Evolutionary conservation across 1,140 invertebrate genomes (phyloP).

Genomic region (Papilio aristodemus): DNA sequence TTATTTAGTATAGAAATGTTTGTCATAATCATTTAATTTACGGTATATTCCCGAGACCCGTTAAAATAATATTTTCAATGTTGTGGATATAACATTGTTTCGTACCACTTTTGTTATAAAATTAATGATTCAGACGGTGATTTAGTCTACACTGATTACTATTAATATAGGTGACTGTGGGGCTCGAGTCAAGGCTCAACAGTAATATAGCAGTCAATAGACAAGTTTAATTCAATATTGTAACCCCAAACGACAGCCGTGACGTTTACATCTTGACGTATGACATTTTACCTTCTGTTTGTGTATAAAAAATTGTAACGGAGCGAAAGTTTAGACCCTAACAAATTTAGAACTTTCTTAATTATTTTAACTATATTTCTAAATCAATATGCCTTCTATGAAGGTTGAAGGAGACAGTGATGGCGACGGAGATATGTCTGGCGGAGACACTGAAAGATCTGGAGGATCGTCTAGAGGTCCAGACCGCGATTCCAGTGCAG

Average conservation of each 20-base stretch:
- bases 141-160: too few species aligned
- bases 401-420: slow-evolving; percentile 82
- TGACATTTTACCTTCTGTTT: slow-evolving; percentile 38
- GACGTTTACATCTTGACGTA: slow-evolving; percentile 34
- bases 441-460: slow-evolving; percentile 83
- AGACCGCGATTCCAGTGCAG: slow-evolving; percentile 86
- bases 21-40: too few species aligned
- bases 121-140: too few species aligned
- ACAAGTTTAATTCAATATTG: not conserved
- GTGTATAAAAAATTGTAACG: slow-evolving; percentile 19
- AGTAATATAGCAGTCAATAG: too few species aligned
- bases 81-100: too few species aligned
- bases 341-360: not conserved
- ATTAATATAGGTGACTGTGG: too few species aligned
- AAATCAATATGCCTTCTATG: slow-evolving; percentile 75
- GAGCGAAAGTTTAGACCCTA: slow-evolving; percentile 22
- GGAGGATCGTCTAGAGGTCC: slow-evolving; percentile 82
- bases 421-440: slow-evolving; percentile 82
- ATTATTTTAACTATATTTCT: slow-evolving; percentile 11
- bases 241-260: too few species aligned
- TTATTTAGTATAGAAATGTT: too few species aligned
- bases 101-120: too few species aligned
- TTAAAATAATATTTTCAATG: too few species aligned
- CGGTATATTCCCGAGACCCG: too few species aligned
- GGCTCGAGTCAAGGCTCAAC: too few species aligned